A percentile compares a stretch with the other conserved stretches of the same genome.
phyloP scores from a whole-genome alignment of 2,888 invertebrate genomes.

The Rotaria magnacalcarata region DNA sequence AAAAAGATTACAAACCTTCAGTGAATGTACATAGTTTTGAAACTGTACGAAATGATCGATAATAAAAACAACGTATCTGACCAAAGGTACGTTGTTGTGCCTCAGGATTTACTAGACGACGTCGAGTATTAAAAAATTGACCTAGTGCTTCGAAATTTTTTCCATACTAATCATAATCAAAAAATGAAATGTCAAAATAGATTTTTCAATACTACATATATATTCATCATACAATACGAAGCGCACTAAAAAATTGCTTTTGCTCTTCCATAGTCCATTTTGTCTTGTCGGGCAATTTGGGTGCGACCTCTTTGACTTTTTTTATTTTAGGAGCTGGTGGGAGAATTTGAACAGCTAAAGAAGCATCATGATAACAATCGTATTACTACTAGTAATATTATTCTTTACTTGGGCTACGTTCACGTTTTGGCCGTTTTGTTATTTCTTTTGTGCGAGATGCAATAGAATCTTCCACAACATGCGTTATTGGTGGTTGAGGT shows the following conservation, averaged over 20 bases:
- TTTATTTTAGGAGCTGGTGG: constrained; percentile 24
- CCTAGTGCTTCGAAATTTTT: constrained; percentile 34
- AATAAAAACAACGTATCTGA: constrained; percentile 28
- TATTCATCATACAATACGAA: neutral
- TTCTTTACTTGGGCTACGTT: neutral
- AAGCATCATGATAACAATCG: neutral
- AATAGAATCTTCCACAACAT: constrained; percentile 11
- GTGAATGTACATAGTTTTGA: constrained; percentile 33
- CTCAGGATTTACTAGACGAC: constrained; percentile 3
- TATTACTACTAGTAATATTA: neutral
- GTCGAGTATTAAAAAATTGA: constrained; percentile 32
- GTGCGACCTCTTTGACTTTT: constrained; percentile 31
- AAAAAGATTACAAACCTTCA: neutral
- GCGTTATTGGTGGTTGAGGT: neutral
- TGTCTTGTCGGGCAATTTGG: constrained; percentile 21
- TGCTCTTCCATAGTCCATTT: constrained; percentile 32
- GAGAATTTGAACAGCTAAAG: neutral
- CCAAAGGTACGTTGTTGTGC: constrained; percentile 33
- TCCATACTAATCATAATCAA: neutral
- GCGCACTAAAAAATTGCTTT: constrained; percentile 8
- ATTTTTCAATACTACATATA: neutral
- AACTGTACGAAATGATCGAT: constrained; percentile 36
- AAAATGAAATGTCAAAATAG: neutral
- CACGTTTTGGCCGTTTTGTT: constrained; percentile 22
- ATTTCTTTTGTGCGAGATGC: constrained; percentile 6